phyloP scores from a whole-genome alignment of 2,888 invertebrate species.

The Ashinkailepas kermadecensis region DNA sequence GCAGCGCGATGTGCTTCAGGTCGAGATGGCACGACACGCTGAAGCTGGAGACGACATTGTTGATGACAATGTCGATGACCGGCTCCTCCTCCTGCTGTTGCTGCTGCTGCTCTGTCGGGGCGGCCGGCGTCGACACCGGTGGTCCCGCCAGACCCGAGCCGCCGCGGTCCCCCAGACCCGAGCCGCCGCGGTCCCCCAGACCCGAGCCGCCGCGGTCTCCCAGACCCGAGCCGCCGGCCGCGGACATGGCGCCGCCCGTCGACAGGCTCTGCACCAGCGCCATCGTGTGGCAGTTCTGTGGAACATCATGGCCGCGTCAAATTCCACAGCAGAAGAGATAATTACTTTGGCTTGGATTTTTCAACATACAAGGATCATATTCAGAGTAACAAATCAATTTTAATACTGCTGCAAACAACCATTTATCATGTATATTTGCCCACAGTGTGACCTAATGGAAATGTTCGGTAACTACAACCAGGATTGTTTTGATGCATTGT shows the following conservation, averaged over 20 bases:
- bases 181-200: not conserved
- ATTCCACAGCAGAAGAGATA: too few species aligned
- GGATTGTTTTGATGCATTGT: too few species aligned
- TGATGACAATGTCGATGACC: conserved; percentile 80
- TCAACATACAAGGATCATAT: too few species aligned
- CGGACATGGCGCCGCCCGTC: not conserved
- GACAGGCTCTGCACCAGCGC: not conserved
- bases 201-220: not conserved
- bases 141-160: not conserved
- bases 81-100: conserved; percentile 33
- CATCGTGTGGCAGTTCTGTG: not conserved
- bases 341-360: too few species aligned
- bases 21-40: conserved; percentile 94
- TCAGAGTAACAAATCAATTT: too few species aligned
- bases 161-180: not conserved
- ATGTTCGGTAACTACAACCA: too few species aligned
- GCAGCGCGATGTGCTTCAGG: conserved; percentile 83
- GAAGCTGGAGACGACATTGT: conserved; percentile 96
- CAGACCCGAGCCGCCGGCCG: not conserved
- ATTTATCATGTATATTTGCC: too few species aligned
- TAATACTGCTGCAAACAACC: too few species aligned
- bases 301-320: too few species aligned
- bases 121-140: not conserved
- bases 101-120: not conserved
- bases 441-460: too few species aligned